Evolutionary conservation across 2,113 vertebrate species (phyloP).

Genomic region (Bettongia penicillata): DNA sequence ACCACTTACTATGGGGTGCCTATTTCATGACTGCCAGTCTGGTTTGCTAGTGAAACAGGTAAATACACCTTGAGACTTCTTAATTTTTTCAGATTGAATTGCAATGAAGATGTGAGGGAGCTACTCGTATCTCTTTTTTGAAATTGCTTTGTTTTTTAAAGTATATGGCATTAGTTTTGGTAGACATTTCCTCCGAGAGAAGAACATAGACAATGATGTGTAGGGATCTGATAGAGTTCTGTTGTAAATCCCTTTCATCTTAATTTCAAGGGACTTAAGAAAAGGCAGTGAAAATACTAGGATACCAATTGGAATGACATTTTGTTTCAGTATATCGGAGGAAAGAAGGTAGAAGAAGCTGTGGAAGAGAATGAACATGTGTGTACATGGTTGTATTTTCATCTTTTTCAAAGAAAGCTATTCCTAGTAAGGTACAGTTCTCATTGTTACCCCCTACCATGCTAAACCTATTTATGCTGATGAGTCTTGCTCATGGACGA

Average conservation of each 20-base stretch:
- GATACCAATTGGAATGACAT: too few species aligned
- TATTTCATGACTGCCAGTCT: background rate
- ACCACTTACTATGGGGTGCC: background rate
- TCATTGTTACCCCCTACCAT: background rate
- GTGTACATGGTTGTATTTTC: background rate
- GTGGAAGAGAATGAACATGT: background rate
- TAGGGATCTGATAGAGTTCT: background rate
- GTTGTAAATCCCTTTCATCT: background rate
- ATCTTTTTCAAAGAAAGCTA: background rate
- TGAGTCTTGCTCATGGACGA: background rate
- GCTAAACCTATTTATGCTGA: background rate
- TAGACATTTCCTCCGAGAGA: background rate
- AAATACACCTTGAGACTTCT: background rate
- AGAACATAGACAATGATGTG: background rate
- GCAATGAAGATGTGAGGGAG: background rate
- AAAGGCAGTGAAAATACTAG: background rate
- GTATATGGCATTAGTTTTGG: background rate
- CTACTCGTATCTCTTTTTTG: background rate
- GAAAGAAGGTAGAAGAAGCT: background rate
- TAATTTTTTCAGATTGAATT: background rate
- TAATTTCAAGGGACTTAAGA: background rate
- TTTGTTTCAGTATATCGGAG: too few species aligned
- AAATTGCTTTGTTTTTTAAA: background rate
- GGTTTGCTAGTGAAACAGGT: background rate
- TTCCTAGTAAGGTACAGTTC: background rate